phyloP scores from a whole-genome alignment of 2,797 vertebrate genomes.

The Anolis apletophallus region DNA sequence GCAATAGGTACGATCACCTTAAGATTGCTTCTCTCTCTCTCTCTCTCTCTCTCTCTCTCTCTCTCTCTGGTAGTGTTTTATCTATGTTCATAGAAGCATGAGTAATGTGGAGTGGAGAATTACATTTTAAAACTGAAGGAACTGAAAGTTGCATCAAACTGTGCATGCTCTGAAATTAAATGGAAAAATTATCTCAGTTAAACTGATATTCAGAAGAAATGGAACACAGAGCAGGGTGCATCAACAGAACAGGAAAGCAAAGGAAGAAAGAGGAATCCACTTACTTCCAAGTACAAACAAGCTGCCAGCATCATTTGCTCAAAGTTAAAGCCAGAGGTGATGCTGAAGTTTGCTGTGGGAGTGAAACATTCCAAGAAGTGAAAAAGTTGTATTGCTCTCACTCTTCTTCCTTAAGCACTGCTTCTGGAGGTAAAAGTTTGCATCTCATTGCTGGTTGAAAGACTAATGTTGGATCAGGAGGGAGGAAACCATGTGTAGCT shows the following conservation, averaged over 20 bases:
- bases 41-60: no score
- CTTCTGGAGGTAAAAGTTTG: background rate
- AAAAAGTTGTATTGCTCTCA: no score
- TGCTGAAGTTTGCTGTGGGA: background rate
- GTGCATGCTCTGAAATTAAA: background rate
- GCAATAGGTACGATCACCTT: background rate
- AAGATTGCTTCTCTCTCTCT: background rate
- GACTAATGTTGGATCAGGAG: background rate
- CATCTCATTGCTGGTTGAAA: background rate
- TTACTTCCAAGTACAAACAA: background rate
- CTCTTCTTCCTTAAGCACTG: background rate
- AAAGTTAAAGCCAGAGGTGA: background rate
- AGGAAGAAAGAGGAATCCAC: background rate
- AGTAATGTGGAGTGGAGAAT: background rate
- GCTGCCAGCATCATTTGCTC: background rate
- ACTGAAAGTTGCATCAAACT: background rate
- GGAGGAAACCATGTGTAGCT: background rate
- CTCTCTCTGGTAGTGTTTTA: background rate
- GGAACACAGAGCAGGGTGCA: background rate
- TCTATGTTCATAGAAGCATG: background rate
- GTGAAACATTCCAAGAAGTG: background rate
- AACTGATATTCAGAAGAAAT: background rate
- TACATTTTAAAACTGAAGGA: background rate
- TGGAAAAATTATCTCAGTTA: background rate
- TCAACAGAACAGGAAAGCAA: background rate